Evolutionary conservation across 2,888 invertebrate genomes (phyloP), one percentile per base, ranked within the genome.

Genomic region (Azorinus chamasolen): DNA sequence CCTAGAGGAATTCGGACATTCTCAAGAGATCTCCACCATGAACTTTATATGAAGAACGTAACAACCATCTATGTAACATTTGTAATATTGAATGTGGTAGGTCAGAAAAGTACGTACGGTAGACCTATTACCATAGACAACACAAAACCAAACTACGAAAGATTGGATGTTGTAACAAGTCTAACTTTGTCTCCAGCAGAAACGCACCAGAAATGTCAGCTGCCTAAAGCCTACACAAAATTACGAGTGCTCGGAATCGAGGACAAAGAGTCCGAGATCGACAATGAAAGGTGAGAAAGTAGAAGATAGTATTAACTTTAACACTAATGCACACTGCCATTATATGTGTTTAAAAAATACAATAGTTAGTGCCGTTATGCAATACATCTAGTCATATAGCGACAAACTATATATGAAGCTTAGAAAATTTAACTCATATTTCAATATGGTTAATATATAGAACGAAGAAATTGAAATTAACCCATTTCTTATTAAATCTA

Each of bases 251-350:
- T 64, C 27, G 68, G 48, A 20, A 55, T 71, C 18, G n/a, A 20
- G 6, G 87, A 87, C 55, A 50, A 53, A 1, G 83, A 87, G 59
- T 71, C 82, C n/a, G 76, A 51, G 0, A 77, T 87, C 62, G 81
- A 83, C 43, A 5, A 22, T 20, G 41, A 63, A 41, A 79, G 79
- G 74, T 79, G 73, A n/a, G 16, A n/a, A n/a, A n/a, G n/a, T n/a
- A n/a, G n/a, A n/a, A n/a, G n/a, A n/a, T n/a, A n/a, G n/a, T n/a
- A n/a, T n/a, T n/a, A n/a, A n/a, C n/a, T n/a, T n/a, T n/a, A n/a
- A n/a, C n/a, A n/a, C n/a, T n/a, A n/a, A n/a, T n/a, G n/a, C n/a
- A n/a, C n/a, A n/a, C n/a, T n/a, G n/a, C n/a, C n/a, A n/a, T n/a
- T n/a, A n/a, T n/a, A n/a, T n/a, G n/a, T n/a, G n/a, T n/a, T n/a